Evolutionary conservation across 2,797 vertebrate genomes (phyloP).

Genomic region (Sebastes oblongus): DNA sequence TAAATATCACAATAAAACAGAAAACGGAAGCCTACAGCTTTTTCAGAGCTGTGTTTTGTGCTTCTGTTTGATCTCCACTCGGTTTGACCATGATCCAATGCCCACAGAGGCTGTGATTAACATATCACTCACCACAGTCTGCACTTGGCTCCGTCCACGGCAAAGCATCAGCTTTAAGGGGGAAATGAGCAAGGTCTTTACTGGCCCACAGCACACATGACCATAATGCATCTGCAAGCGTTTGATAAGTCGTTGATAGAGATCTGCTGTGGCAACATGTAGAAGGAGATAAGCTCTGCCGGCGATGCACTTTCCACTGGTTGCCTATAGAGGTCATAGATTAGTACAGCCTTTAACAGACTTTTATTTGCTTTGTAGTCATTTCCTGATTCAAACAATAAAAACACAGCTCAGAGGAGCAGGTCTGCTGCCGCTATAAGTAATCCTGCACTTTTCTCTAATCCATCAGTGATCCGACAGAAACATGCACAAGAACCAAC

Average conservation of each 20-base stretch:
- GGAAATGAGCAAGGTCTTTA: constrained; percentile 50
- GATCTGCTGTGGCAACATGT: constrained; percentile 52
- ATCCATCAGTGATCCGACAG: constrained; percentile 43
- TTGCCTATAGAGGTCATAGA: constrained; percentile 11
- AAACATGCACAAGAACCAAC: constrained; percentile 38
- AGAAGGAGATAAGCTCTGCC: constrained; percentile 47
- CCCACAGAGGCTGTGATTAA: constrained; percentile 63
- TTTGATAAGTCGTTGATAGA: constrained; percentile 65
- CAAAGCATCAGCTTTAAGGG: constrained; percentile 44
- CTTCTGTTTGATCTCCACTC: constrained; percentile 54
- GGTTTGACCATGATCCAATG: constrained; percentile 52
- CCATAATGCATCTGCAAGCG: constrained; percentile 43
- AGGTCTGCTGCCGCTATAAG: not conserved
- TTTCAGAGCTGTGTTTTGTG: constrained; percentile 27
- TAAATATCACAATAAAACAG: constrained; percentile 10
- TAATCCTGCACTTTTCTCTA: constrained; percentile 21
- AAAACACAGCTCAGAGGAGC: not conserved
- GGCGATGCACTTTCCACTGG: constrained; percentile 23
- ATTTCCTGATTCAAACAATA: not conserved
- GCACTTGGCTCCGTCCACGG: constrained; percentile 51
- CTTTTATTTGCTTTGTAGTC: not conserved
- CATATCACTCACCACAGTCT: constrained; percentile 68
- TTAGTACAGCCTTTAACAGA: not conserved
- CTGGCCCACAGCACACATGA: constrained; percentile 40
- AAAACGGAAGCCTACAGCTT: constrained; percentile 6